A percentile compares a stretch with the other conserved stretches of the same genome.
These are phyloP conservation scores for Drosophila equinoxialis DNA, from an alignment of 1,140 invertebrate genomes.

Conservation along the genomic window DNA sequence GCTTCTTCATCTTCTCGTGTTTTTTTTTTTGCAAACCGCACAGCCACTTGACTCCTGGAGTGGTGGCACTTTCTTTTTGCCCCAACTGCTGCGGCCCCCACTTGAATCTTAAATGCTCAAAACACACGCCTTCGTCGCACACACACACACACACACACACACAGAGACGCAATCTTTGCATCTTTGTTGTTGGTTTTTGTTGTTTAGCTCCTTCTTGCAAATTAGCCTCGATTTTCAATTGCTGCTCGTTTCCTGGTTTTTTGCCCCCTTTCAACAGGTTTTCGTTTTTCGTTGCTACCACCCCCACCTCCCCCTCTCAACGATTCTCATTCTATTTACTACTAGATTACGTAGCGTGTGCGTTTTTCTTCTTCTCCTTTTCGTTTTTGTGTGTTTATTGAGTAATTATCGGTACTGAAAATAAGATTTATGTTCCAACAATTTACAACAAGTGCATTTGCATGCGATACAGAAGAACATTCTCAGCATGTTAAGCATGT, in stretches of 20 bases:
- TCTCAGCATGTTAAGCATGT: too few relatives aligned
- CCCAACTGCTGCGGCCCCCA: conserved; percentile 1
- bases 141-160: conserved; percentile 5
- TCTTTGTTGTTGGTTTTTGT: conserved; percentile 2
- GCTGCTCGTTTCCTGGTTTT: conserved; percentile 10
- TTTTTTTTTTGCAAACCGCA: conserved; percentile 3
- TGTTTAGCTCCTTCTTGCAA: conserved; percentile 4
- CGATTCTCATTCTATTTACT: not conserved
- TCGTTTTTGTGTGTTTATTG: not conserved
- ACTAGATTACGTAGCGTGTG: not conserved
- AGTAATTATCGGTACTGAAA: not conserved
- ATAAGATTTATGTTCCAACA: not conserved
- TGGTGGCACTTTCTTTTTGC: conserved; percentile 12
- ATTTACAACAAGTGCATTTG: too few relatives aligned
- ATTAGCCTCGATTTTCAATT: conserved; percentile 13
- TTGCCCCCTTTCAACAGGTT: conserved; percentile 8
- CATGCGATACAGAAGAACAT: too few relatives aligned
- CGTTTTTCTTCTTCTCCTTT: not conserved
- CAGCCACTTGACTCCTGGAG: conserved; percentile 15
- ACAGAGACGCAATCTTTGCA: not conserved
- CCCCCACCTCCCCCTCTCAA: too few relatives aligned
- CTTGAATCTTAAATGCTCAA: conserved; percentile 17
- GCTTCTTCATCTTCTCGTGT: not conserved
- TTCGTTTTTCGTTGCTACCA: not conserved
- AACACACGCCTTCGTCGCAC: conserved; percentile 11